Conservation (phyloP, 2,888 invertebrate genomes). For the Cerceris rybyensis region DNA sequence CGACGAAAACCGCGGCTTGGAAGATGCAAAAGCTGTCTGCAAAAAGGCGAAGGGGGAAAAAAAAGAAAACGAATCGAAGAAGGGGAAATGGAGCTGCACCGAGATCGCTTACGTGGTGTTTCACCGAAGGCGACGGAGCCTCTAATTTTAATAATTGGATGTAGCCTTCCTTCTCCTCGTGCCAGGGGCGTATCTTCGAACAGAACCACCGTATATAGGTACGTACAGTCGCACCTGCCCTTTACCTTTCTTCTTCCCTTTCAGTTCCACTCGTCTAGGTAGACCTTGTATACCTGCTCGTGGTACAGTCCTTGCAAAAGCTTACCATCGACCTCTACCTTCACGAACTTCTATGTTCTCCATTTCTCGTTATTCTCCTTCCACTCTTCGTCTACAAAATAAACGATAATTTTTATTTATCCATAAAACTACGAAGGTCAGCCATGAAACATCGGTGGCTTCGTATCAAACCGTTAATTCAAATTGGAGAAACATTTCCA, state of each 20-base stretch:
- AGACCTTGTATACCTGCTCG: slow-evolving; percentile 56
- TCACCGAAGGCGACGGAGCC: slow-evolving; percentile 78
- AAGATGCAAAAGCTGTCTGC: neutral
- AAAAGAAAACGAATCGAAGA: slow-evolving; percentile 3
- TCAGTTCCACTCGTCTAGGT: slow-evolving; percentile 63
- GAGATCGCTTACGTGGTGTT: slow-evolving; percentile 65
- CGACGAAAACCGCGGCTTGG: slow-evolving; percentile 34
- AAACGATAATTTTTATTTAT: neutral
- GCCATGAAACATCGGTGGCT: neutral
- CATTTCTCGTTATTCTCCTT: neutral
- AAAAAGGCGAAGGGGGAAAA: neutral
- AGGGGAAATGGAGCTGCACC: slow-evolving; percentile 37
- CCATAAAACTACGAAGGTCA: neutral
- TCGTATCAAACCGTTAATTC: slow-evolving; percentile 31
- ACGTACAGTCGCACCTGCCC: slow-evolving; percentile 78
- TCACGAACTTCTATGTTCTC: neutral
- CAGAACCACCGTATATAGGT: slow-evolving; percentile 38
- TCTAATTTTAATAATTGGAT: slow-evolving; percentile 81
- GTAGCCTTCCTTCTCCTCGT: slow-evolving; percentile 63
- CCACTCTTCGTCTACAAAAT: no score
- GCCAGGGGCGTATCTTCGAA: slow-evolving; percentile 51
- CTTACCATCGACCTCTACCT: slow-evolving; percentile 13
- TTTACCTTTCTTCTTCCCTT: slow-evolving; percentile 71
- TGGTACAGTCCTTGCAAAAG: slow-evolving; percentile 48
- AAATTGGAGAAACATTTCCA: slow-evolving; percentile 16